Evolutionary conservation across 2,113 vertebrate species (phyloP).

Genomic region (Etia nguti): DNA sequence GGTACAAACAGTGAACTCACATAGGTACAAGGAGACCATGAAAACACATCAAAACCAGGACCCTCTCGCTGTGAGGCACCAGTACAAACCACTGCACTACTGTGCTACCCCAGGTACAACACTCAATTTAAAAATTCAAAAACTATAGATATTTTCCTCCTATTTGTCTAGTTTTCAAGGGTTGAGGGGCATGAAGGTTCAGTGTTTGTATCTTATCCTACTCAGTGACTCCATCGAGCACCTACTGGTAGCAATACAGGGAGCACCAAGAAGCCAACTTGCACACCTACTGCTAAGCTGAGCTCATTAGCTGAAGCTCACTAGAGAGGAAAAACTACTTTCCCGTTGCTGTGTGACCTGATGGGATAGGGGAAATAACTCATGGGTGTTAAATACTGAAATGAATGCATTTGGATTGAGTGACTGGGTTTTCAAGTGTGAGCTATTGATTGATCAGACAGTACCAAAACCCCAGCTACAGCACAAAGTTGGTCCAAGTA

Average conservation of each 20-base stretch:
- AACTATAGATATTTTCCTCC: not conserved
- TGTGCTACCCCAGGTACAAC: not conserved
- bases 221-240: not conserved
- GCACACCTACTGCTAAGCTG: constrained; percentile 34
- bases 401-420: not conserved
- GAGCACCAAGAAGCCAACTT: constrained; percentile 12
- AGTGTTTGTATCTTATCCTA: not conserved
- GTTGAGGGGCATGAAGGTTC: not conserved
- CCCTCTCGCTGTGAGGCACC: not conserved
- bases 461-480: not conserved
- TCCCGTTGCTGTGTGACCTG: constrained; percentile 10
- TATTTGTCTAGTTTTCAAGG: not conserved
- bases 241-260: constrained; percentile 5
- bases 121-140: not conserved
- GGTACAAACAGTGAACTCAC: not conserved
- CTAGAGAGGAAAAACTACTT: constrained; percentile 48
- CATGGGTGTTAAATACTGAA: constrained; percentile 36
- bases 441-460: constrained; percentile 20
- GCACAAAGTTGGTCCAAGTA: not conserved
- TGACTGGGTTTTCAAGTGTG: not conserved
- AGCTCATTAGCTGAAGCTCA: constrained; percentile 55
- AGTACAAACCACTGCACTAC: not conserved
- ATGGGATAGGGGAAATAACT: constrained; percentile 26
- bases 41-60: not conserved
- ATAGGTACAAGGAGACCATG: not conserved